Percentiles rank a stretch among this genome's conserved stretches.
phyloP scores from a whole-genome alignment of 2,797 vertebrate genomes.

The Toxotes lorentzi region DNA sequence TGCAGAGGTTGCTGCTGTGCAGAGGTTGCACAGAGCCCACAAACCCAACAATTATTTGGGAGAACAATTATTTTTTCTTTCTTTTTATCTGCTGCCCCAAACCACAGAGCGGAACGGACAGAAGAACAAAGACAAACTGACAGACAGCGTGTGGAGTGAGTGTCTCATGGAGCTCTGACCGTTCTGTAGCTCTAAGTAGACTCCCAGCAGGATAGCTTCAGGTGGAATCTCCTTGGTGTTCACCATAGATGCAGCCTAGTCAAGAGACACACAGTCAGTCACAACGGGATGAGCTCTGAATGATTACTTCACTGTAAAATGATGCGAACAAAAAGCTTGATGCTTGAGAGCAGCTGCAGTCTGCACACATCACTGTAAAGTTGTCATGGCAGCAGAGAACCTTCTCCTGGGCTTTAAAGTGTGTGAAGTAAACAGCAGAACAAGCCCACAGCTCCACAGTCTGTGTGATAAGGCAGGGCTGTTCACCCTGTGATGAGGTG shows the following conservation, averaged over 20 bases:
- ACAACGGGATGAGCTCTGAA: neutral
- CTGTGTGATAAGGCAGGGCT: too few species aligned
- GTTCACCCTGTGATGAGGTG: neutral
- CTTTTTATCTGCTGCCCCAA: neutral
- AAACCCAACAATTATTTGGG: too few species aligned
- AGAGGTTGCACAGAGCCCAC: too few species aligned
- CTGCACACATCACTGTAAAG: too few species aligned
- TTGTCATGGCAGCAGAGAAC: too few species aligned
- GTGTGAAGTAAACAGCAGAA: too few species aligned
- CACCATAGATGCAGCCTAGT: constrained; percentile 94
- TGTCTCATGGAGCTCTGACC: constrained; percentile 79
- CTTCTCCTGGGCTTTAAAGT: too few species aligned
- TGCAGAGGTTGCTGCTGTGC: too few species aligned
- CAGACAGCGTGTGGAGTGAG: neutral
- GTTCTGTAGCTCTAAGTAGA: constrained; percentile 97
- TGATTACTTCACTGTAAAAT: neutral
- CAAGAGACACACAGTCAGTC: constrained; percentile 44
- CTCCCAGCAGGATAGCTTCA: constrained; percentile 95
- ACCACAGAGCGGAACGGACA: neutral
- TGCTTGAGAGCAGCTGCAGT: too few species aligned
- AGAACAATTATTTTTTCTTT: too few species aligned
- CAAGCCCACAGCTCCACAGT: too few species aligned
- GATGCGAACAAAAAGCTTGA: neutral
- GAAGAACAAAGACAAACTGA: neutral
- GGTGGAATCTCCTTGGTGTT: constrained; percentile 98